Conservation (phyloP, 1,140 invertebrate species). For the Semibalanus balanoides region DNA sequence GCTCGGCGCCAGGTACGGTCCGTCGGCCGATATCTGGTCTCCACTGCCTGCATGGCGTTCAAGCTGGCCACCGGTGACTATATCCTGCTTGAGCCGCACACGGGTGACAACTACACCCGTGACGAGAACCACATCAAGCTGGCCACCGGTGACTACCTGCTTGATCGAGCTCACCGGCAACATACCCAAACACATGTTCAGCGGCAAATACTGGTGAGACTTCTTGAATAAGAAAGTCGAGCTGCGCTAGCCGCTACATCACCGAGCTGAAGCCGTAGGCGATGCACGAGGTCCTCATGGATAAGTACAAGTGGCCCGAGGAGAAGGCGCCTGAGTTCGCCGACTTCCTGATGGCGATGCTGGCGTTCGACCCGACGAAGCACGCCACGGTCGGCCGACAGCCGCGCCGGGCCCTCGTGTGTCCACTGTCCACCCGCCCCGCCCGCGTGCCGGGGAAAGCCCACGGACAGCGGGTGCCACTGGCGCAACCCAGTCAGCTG, state of each 20-base stretch:
- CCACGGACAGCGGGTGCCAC: no score
- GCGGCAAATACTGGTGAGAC: constrained; percentile 78
- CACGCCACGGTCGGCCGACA: constrained; percentile 87
- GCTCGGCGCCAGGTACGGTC: constrained; percentile 53
- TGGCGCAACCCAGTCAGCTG: not conserved
- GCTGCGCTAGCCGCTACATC: constrained; percentile 51
- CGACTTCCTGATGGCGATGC: constrained; percentile 53
- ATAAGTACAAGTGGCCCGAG: constrained; percentile 55
- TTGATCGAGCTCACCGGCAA: constrained; percentile 94
- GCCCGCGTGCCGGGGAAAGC: no score
- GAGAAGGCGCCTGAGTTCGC: constrained; percentile 46
- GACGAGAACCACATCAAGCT: constrained; percentile 98
- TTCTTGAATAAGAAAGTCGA: constrained; percentile 84
- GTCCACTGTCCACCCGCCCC: no score
- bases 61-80: constrained; percentile 98
- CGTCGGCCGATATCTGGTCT: constrained; percentile 63
- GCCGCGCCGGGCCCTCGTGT: not conserved
- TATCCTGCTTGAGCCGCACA: constrained; percentile 96
- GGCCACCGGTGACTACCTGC: no score
- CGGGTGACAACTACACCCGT: constrained; percentile 50
- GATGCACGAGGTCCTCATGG: constrained; percentile 48
- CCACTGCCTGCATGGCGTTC: constrained; percentile 75
- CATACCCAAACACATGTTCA: constrained; percentile 73
- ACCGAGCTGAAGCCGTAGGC: constrained; percentile 54
- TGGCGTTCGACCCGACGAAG: constrained; percentile 59